Evolutionary conservation across 2,888 invertebrate genomes (phyloP).

Genomic region (Carcina quercana): DNA sequence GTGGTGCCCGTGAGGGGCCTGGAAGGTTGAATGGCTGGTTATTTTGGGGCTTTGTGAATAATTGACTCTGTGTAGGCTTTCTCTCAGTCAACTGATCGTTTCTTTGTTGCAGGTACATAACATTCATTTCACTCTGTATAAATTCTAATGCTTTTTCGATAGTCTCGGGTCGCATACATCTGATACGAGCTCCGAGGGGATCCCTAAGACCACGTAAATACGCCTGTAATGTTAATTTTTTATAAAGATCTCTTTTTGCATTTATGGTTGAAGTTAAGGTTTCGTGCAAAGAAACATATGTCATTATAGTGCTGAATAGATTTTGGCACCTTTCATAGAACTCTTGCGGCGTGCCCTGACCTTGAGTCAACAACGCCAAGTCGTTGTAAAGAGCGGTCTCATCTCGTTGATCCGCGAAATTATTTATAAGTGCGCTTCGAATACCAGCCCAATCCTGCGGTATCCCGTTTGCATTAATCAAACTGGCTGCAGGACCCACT

Average conservation of each 20-base stretch:
- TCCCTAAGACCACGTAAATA: neutral
- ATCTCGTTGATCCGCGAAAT: neutral
- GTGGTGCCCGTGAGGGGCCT: no score
- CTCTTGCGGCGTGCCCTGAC: neutral
- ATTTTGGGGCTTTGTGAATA: no score
- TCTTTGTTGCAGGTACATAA: constrained; percentile 3
- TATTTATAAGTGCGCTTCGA: neutral
- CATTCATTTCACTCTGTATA: constrained; percentile 4
- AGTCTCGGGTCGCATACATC: constrained; percentile 5
- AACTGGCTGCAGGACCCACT: neutral
- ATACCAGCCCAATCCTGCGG: neutral
- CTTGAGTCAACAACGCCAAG: neutral
- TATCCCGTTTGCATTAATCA: neutral
- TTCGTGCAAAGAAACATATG: constrained; percentile 1
- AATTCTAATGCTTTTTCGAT: constrained; percentile 4
- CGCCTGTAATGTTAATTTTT: constrained; percentile 2
- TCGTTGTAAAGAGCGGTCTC: neutral
- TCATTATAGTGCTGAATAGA: constrained; percentile 1
- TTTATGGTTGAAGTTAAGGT: neutral
- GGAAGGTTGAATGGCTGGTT: no score
- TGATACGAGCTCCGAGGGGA: neutral
- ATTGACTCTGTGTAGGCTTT: no score
- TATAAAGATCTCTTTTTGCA: neutral
- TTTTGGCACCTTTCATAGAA: neutral
- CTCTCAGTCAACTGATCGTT: neutral